Evolutionary conservation across 2,888 invertebrate genomes (phyloP), one percentile per base, ranked within the genome.

Genomic region (Eurois occulta): DNA sequence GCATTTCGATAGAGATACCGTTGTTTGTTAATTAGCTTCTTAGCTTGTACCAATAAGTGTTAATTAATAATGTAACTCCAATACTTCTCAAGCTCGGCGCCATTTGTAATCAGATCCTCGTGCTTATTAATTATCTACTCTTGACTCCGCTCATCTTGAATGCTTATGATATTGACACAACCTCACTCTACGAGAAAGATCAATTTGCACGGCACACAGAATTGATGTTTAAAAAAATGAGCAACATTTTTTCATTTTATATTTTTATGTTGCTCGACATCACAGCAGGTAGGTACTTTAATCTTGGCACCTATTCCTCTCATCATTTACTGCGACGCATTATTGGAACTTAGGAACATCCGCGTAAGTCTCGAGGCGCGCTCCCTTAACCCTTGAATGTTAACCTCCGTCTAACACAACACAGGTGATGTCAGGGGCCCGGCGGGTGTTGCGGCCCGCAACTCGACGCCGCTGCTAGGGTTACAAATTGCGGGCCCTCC

Each of bases 401-500:
- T 72, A 77, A 66, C 84, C 77, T 72, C 58, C 28, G n/a, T 13
- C 28, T n/a, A 55, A 55, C 58, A 60, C n/a, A 41, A 16, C 11
- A 21, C 74, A 74, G 74, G 72, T 72, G 81, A 69, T 41, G 58
- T 10, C n/a, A 65, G 60, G 35, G 38, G 43, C 35, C 6, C 72
- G 41, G 60, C 58, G 41, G 41, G 66, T 21, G 21, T 58, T 21
- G 16, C 32, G 52, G 43, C 35, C 70, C 58, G 83, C 67, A 28
- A 78, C 72, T 41, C 72, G 75, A 78, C 48, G 75, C 84, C 24
- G 48, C 58, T 48, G 75, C 81, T 84, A 68, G 60, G 52, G 71
- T 84, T 84, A 84, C 84, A 84, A 84, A 84, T 84, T 68, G 84
- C 73, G 78, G 62, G 74, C 71, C 74, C 64, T 78, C 16, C 64